These are phyloP conservation scores for Ichneumon xanthorius DNA, from an alignment of 2,888 invertebrate genomes.

Conservation along the genomic window DNA sequence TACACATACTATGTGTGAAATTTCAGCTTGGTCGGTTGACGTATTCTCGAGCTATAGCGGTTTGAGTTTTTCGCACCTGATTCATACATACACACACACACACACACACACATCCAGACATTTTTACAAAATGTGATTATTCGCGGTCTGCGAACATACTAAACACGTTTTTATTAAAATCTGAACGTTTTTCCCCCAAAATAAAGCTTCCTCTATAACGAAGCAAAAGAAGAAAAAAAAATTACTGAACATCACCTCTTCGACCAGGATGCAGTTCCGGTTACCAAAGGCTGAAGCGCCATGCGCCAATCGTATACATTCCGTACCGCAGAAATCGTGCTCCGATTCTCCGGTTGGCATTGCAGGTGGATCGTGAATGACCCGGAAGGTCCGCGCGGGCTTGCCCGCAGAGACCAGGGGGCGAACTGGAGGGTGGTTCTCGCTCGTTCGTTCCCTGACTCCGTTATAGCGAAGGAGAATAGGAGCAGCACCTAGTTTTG, in stretches of 20 bases:
- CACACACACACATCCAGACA: too few relatives aligned
- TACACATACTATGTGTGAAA: too few relatives aligned
- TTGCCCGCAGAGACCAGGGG: conserved; percentile 54
- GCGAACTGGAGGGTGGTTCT: conserved; percentile 42
- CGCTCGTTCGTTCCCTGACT: conserved; percentile 38
- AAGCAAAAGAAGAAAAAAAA: background rate
- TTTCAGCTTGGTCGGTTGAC: too few relatives aligned
- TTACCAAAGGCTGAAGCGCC: background rate
- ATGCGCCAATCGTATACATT: conserved; percentile 39
- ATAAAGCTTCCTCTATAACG: background rate
- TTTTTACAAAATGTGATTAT: too few relatives aligned
- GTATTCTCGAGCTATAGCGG: too few relatives aligned
- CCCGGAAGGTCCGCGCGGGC: conserved; percentile 47
- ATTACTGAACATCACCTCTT: background rate
- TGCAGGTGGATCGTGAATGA: conserved; percentile 63
- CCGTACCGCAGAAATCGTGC: conserved; percentile 33
- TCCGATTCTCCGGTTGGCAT: conserved; percentile 45
- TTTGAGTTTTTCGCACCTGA: too few relatives aligned
- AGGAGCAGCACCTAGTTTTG: conserved; percentile 80
- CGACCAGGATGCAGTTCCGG: background rate
- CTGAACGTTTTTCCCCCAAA: background rate
- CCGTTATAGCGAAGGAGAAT: conserved; percentile 39
- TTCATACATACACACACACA: too few relatives aligned
- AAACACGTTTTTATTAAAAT: too few relatives aligned
- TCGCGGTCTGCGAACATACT: too few relatives aligned